phyloP scores from a whole-genome alignment of 2,888 invertebrate genomes.

The Cerceris rybyensis region DNA sequence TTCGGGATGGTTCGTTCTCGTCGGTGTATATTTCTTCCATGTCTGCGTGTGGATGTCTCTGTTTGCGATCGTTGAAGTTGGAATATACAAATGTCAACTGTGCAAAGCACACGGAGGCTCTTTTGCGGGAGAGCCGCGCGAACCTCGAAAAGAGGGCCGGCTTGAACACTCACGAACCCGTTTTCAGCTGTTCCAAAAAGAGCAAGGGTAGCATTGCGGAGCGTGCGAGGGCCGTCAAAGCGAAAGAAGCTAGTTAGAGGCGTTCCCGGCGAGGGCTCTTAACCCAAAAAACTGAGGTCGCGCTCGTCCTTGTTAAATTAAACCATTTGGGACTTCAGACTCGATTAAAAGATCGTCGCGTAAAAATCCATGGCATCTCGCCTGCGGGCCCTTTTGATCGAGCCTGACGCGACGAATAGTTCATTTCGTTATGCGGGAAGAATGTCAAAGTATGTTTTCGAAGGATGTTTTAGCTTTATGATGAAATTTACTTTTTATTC shows the following conservation, averaged over 20 bases:
- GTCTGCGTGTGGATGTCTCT: slow-evolving; percentile 21
- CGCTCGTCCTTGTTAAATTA: slow-evolving; percentile 30
- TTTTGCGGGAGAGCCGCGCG: not conserved
- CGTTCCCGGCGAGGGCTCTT: slow-evolving; percentile 36
- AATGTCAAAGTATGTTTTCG: slow-evolving; percentile 4
- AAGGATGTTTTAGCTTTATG: slow-evolving; percentile 19
- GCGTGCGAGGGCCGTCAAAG: slow-evolving; percentile 22
- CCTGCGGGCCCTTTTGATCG: not conserved
- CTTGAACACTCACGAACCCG: slow-evolving; percentile 26
- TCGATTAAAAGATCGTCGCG: no score
- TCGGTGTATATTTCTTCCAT: not conserved
- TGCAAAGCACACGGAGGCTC: not conserved
- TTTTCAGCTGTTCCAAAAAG: slow-evolving; percentile 55
- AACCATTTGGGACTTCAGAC: slow-evolving; percentile 25
- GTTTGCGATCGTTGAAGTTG: not conserved
- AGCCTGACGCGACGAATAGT: not conserved
- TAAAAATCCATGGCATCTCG: not conserved
- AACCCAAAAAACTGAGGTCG: slow-evolving; percentile 43
- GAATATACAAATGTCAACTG: slow-evolving; percentile 5
- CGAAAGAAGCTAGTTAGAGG: slow-evolving; percentile 34
- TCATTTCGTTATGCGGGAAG: not conserved
- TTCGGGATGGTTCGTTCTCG: slow-evolving; percentile 18
- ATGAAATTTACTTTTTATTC: not conserved
- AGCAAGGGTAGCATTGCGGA: slow-evolving; percentile 29
- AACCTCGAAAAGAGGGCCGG: slow-evolving; percentile 5